Evolutionary conservation across 2,888 invertebrate species (phyloP).

Genomic region (Drosophila kanekoi): DNA sequence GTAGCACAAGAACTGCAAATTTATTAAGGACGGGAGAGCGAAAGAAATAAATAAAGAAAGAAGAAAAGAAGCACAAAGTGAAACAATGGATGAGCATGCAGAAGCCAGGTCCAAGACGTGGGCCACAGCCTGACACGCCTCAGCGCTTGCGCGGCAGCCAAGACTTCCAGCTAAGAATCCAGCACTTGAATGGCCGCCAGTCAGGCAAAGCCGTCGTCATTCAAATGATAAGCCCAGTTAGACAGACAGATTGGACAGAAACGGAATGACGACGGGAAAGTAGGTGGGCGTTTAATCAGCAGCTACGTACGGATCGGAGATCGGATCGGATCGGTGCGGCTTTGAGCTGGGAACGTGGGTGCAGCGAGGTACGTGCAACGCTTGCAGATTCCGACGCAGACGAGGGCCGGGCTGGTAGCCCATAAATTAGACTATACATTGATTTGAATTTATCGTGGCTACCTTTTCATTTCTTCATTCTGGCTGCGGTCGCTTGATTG

Average conservation of each 20-base stretch:
- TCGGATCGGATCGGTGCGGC: slow-evolving; percentile 10
- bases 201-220: slow-evolving; percentile 48
- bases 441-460: slow-evolving; percentile 63
- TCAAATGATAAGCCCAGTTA: slow-evolving; percentile 64
- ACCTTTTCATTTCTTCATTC: slow-evolving; percentile 46
- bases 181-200: slow-evolving; percentile 59
- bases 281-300: slow-evolving; percentile 70
- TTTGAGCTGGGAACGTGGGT: slow-evolving; percentile 54
- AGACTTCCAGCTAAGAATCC: slow-evolving; percentile 56
- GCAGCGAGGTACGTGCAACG: slow-evolving; percentile 58
- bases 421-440: slow-evolving; percentile 55
- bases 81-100: slow-evolving; percentile 53
- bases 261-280: slow-evolving; percentile 47
- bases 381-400: slow-evolving; percentile 44
- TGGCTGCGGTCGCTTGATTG: slow-evolving; percentile 58
- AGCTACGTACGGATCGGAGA: slow-evolving; percentile 15
- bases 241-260: slow-evolving; percentile 38
- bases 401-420: slow-evolving; percentile 1
- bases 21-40: slow-evolving; percentile 43
- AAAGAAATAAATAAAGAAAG: slow-evolving; percentile 2
- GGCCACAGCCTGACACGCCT: slow-evolving; percentile 56
- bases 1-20: slow-evolving; percentile 59
- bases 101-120: slow-evolving; percentile 28
- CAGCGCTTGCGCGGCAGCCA: slow-evolving; percentile 54
- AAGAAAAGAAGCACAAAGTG: slow-evolving; percentile 14